phyloP scores from a whole-genome alignment of 2,797 vertebrate species.

The Manis pentadactyla region DNA sequence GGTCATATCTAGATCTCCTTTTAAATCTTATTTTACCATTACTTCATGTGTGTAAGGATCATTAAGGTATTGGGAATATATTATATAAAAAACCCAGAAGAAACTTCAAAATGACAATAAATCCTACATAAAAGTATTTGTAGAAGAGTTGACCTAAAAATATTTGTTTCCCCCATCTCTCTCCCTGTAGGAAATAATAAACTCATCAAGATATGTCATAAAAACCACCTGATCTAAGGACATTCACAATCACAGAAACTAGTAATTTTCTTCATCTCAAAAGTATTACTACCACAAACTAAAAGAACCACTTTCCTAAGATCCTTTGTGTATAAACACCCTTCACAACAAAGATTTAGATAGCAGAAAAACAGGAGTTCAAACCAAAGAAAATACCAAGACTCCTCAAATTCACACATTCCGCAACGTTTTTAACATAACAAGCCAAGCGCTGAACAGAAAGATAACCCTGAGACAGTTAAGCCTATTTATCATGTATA shows the following conservation, averaged over 20 bases:
- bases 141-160: neutral
- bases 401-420: neutral
- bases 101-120: neutral
- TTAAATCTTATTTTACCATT: neutral
- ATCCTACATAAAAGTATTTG: neutral
- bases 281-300: neutral
- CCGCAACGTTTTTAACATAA: neutral
- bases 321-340: neutral
- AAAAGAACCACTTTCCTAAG: neutral
- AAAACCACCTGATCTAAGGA: neutral
- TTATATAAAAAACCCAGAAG: neutral
- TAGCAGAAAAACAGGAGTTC: neutral
- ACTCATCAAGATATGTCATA: neutral
- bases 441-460: neutral
- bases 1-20: neutral
- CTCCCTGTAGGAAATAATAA: neutral
- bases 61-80: neutral
- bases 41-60: neutral
- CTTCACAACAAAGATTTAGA: neutral
- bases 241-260: neutral
- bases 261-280: slow-evolving; percentile 17
- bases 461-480: neutral
- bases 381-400: neutral
- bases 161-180: neutral
- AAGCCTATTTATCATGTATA: neutral